Base-by-base conservation (phyloP, 1,140 invertebrate genomes). In the Thrips palmi region DNA sequence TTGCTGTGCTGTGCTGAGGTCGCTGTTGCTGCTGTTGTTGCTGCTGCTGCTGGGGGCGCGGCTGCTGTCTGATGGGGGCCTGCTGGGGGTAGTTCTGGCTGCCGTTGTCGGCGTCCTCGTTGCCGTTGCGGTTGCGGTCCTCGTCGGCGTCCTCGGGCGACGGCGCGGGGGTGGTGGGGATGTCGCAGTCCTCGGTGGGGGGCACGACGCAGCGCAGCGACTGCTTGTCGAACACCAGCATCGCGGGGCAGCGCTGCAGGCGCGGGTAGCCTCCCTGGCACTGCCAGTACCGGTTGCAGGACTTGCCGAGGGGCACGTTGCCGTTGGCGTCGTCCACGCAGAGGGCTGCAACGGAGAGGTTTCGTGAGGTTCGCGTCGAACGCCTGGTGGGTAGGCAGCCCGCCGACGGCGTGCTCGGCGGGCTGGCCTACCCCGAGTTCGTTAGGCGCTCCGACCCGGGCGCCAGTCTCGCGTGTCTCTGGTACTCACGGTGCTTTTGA, bases 231-330 rank as follows among this genome's bases (percentile, higher is more conserved):
- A 91, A 88, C 1, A 88, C 85, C 42, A 91, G 55, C 72, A 85
- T 86, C 19, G 85, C 85, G 1, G 85, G 83, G 55, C 85, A 88
- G 29, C 84, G 63, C 52, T 88, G 83, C 0, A 91, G 69, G 45
- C 84, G 73, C 14, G 85, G 85, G 55, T 91, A 91, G 2, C 85
- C 86, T 21, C 84, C 85, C 55, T 89, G 84, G 50, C 85, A 91
- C 47, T 87, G 78, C 85, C 86, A 91, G 59, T 88, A 91, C 18
- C 85, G 67, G 58, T 87, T 87, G 65, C 85, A 91, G 3, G 82
- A 87, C 58, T 89, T 88, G 46, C 84, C 85, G 18, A 83, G 56
- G 6, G 70, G 64, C 4, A 75, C 71, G 47, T 75, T 75, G 39
- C 78, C 79, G 52, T 85, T 83, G 19, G 83, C 66, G 46, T 86